Percentiles rank a stretch among this genome's conserved stretches.
phyloP scores from a whole-genome alignment of 2,113 vertebrate genomes.

The Lophochroa leadbeateri region DNA sequence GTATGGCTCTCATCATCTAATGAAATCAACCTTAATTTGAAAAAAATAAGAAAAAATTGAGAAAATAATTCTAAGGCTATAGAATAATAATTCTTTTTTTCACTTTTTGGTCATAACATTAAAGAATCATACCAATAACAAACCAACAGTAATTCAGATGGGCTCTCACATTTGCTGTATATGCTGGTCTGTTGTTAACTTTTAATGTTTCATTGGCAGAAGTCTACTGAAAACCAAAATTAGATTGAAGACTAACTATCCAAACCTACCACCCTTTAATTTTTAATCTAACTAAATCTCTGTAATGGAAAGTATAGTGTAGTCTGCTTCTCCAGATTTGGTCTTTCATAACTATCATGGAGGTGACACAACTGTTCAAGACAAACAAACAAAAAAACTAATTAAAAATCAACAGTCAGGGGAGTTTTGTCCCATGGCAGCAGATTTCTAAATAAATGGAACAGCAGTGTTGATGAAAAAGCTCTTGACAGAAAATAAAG shows the following conservation, averaged over 20 bases:
- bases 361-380: not conserved
- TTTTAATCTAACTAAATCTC: not conserved
- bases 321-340: not conserved
- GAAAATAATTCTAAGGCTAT: not conserved
- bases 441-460: not conserved
- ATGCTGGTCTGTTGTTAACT: not conserved
- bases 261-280: not conserved
- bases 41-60: not conserved
- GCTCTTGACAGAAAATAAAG: not conserved
- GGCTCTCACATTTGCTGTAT: not conserved
- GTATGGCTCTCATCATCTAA: conserved; percentile 79
- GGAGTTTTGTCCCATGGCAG: not conserved
- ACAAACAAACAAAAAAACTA: not conserved
- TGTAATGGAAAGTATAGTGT: not conserved
- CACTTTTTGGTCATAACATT: not conserved
- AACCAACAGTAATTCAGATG: not conserved
- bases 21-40: conserved; percentile 85
- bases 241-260: not conserved
- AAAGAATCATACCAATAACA: not conserved
- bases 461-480: not conserved
- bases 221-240: not conserved
- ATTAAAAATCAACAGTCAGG: not conserved
- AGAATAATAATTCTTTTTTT: not conserved
- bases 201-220: not conserved
- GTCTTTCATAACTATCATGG: not conserved